These are phyloP conservation scores for Criorhina ranunculi DNA, from an alignment of 2,888 invertebrate genomes.

Conservation along the genomic window DNA sequence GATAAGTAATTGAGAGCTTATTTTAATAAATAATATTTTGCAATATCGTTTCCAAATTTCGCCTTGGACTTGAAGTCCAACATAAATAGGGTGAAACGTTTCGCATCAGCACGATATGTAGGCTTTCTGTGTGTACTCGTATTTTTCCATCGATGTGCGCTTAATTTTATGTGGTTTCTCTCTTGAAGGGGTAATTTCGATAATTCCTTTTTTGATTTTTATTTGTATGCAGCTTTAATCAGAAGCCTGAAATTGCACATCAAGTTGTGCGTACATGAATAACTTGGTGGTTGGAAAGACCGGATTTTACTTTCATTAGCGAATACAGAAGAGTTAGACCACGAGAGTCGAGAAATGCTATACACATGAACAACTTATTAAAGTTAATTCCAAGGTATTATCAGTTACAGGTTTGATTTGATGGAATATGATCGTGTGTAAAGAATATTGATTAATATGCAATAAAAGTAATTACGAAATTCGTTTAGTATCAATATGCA, in stretches of 20 bases:
- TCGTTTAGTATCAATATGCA: no score
- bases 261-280: neutral
- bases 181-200: slow-evolving; percentile 6
- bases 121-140: no score
- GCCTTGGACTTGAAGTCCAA: no score
- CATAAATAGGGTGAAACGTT: no score
- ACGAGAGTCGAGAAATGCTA: neutral
- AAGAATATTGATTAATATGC: no score
- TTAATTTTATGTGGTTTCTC: neutral
- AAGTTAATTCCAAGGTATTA: neutral
- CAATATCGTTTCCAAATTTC: no score
- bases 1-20: no score
- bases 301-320: neutral
- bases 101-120: no score
- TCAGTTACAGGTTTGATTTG: neutral
- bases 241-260: neutral
- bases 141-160: neutral
- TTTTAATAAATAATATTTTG: no score
- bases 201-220: neutral
- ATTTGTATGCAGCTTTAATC: neutral
- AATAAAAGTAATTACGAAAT: no score
- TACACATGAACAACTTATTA: neutral
- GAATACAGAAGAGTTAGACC: neutral
- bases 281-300: neutral
- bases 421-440: no score